These are phyloP conservation scores for Neodontobutis hainanensis DNA, from an alignment of 2,113 vertebrate genomes.

Conservation along the genomic window DNA sequence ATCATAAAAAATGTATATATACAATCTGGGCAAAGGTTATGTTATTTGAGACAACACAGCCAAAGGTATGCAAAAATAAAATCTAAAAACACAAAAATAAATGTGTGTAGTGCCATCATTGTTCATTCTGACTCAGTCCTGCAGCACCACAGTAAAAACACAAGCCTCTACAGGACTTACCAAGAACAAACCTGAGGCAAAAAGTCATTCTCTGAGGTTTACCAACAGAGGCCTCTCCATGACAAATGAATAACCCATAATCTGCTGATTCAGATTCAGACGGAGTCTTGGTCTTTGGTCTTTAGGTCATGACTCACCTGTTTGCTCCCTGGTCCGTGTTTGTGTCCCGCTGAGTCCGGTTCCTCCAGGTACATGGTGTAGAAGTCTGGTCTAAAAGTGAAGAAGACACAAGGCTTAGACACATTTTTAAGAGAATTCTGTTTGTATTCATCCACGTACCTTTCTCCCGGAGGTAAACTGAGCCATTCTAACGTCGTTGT, in stretches of 20 bases:
- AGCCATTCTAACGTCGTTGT: conserved; percentile 72
- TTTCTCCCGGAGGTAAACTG: conserved; percentile 65
- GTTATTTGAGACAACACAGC: too few species aligned
- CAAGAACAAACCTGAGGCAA: too few species aligned
- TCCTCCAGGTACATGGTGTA: conserved; percentile 91
- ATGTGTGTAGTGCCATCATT: too few species aligned
- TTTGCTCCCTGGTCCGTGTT: conserved; percentile 82
- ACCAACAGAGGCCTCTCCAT: neutral
- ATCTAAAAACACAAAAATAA: too few species aligned
- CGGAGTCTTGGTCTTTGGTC: neutral
- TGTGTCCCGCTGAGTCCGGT: conserved; percentile 88
- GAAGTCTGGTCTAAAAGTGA: conserved; percentile 83
- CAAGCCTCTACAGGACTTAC: too few species aligned
- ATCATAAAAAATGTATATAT: too few species aligned
- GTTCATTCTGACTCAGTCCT: too few species aligned
- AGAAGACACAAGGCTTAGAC: conserved; percentile 6
- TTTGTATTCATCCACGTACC: conserved; percentile 49
- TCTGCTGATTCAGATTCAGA: too few species aligned
- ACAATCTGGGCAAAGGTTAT: too few species aligned
- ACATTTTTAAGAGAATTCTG: neutral
- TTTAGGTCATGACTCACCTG: conserved; percentile 75
- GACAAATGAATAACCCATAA: neutral
- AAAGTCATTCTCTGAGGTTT: neutral
- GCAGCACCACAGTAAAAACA: too few species aligned
- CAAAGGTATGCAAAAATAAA: too few species aligned